Conservation (phyloP, 2,888 invertebrate genomes). For the Drosophila sordidula region DNA sequence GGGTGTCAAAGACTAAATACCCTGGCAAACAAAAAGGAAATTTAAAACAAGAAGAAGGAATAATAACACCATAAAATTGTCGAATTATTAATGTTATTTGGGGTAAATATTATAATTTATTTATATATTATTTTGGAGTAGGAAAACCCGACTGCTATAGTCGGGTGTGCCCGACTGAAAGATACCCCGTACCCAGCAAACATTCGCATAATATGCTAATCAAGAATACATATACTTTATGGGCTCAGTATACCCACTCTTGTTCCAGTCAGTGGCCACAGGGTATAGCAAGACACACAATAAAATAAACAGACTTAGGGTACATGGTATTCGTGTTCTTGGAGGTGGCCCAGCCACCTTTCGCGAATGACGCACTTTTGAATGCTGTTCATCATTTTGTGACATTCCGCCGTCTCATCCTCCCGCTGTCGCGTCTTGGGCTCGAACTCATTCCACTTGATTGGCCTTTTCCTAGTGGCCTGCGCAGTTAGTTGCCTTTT, state of each 20-base stretch:
- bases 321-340: constrained; percentile 1
- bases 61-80: too few species aligned
- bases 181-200: too few species aligned
- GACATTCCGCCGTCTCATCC: constrained; percentile 12
- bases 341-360: constrained; percentile 7
- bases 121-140: too few species aligned
- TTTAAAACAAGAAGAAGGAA: too few species aligned
- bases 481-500: constrained; percentile 50
- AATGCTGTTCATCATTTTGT: constrained; percentile 18
- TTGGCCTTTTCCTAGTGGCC: constrained; percentile 25
- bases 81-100: too few species aligned
- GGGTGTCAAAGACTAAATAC: constrained; percentile 4
- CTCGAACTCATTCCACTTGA: constrained; percentile 1
- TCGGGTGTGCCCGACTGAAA: too few species aligned
- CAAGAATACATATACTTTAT: too few species aligned
- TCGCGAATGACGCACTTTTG: constrained; percentile 46
- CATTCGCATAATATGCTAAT: too few species aligned
- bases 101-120: too few species aligned
- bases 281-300: background rate
- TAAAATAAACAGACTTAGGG: constrained; percentile 4
- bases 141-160: too few species aligned
- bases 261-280: background rate
- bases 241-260: too few species aligned
- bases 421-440: background rate
- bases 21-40: background rate